A percentile compares a stretch with the other conserved stretches of the same genome.
Conservation (phyloP, 2,888 invertebrate species). For the Zygaena filipendulae region DNA sequence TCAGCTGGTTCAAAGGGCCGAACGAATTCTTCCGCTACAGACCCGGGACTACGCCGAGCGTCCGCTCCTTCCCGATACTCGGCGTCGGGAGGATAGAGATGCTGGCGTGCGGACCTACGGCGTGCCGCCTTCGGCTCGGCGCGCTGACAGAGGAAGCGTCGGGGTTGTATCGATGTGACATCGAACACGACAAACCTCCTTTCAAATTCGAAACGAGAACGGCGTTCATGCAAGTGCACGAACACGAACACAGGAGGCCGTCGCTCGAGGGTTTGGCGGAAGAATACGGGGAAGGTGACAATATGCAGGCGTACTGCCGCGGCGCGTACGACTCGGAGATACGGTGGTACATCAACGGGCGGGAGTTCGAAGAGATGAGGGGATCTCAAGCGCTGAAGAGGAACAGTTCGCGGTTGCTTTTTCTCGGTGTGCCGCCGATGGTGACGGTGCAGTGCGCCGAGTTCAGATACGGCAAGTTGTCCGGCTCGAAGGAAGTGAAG, state of each 20-base stretch:
- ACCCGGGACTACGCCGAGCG: constrained; percentile 45
- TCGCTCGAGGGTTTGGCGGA: constrained; percentile 40
- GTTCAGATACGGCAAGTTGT: constrained; percentile 53
- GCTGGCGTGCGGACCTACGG: constrained; percentile 41
- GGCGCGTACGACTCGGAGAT: constrained; percentile 38
- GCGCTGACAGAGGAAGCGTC: constrained; percentile 45
- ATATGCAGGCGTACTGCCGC: constrained; percentile 45
- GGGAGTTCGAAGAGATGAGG: constrained; percentile 33
- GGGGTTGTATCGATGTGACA: constrained; percentile 50
- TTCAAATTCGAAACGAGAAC: constrained; percentile 40
- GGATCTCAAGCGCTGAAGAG: constrained; percentile 31
- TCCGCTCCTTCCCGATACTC: constrained; percentile 38
- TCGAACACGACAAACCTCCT: constrained; percentile 46
- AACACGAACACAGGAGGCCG: constrained; percentile 36
- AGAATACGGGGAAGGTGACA: constrained; percentile 41
- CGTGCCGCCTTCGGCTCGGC: constrained; percentile 41
- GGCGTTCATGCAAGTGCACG: constrained; percentile 44
- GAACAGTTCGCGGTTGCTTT: constrained; percentile 31
- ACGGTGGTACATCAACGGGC: constrained; percentile 52
- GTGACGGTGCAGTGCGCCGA: constrained; percentile 61
- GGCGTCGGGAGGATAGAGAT: constrained; percentile 47
- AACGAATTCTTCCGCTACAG: constrained; percentile 54
- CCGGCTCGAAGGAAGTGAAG: constrained; percentile 37
- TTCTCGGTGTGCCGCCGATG: constrained; percentile 54
- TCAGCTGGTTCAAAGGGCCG: constrained; percentile 53